phyloP scores from a whole-genome alignment of 2,113 vertebrate species.

The Amblyopsis rosae region DNA sequence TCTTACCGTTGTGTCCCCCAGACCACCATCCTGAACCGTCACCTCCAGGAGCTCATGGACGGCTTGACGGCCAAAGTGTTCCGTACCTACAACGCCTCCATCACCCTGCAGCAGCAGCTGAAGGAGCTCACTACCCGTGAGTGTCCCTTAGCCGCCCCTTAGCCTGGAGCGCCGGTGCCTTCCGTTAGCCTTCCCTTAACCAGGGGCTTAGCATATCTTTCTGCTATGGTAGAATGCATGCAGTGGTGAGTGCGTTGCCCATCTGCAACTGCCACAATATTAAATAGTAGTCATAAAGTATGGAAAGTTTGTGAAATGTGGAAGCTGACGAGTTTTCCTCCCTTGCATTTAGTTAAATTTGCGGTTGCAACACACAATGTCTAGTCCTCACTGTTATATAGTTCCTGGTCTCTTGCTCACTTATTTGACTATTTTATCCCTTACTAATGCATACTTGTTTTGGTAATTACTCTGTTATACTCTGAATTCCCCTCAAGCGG shows the following conservation, averaged over 20 bases:
- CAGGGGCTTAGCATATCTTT: too few relatives aligned
- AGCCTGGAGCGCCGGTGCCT: too few relatives aligned
- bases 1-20: neutral
- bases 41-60: conserved; percentile 98
- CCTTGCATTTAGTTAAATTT: too few relatives aligned
- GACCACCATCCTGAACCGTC: conserved; percentile 98
- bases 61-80: conserved; percentile 98
- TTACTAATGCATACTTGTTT: too few relatives aligned
- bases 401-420: too few relatives aligned
- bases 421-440: too few relatives aligned
- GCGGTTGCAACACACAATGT: too few relatives aligned
- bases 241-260: too few relatives aligned
- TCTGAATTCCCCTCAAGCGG: conserved; percentile 70
- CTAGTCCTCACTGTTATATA: too few relatives aligned
- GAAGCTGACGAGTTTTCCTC: neutral
- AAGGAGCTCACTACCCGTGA: conserved; percentile 91
- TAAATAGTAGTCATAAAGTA: neutral
- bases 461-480: neutral
- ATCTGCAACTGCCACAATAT: neutral
- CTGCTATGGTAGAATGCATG: too few relatives aligned
- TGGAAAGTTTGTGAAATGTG: neutral
- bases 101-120: conserved; percentile 96
- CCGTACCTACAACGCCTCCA: conserved; percentile 98
- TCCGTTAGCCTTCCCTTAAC: too few relatives aligned
- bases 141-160: conserved; percentile 24